A percentile compares a stretch with the other conserved stretches of the same genome.
These are phyloP conservation scores for Harpalus rufipes DNA, from an alignment of 2,888 invertebrate species.

Conservation along the genomic window DNA sequence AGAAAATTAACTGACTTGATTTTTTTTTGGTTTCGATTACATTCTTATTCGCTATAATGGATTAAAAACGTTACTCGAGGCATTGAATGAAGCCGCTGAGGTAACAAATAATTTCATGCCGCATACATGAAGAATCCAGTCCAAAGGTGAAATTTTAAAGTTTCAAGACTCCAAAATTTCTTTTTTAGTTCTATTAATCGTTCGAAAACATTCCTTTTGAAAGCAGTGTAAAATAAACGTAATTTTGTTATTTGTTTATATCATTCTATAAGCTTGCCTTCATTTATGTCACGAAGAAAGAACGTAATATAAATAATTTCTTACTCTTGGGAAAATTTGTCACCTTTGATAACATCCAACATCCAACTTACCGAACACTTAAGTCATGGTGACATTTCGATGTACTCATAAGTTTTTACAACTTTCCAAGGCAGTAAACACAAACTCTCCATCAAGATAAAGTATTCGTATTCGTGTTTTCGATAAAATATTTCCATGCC, in stretches of 20 bases:
- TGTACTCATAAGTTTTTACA: background rate
- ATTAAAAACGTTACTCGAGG: background rate
- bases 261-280: no score
- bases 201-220: no score
- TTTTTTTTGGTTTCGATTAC: no score
- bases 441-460: slow-evolving; percentile 10
- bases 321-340: slow-evolving; percentile 9
- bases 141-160: no score
- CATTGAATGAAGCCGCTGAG: background rate
- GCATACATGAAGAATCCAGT: background rate
- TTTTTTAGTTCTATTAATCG: no score
- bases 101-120: no score
- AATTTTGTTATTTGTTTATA: no score
- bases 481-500: slow-evolving; percentile 39
- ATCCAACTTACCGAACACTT: background rate
- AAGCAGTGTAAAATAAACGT: no score
- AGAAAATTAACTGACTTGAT: no score
- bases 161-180: no score
- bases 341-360: background rate
- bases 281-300: no score
- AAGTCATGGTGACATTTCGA: slow-evolving; percentile 6
- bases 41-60: background rate
- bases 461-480: slow-evolving; percentile 28
- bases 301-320: background rate
- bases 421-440: background rate